Evolutionary conservation across 1,140 invertebrate genomes (phyloP).

Genomic region (Drosophila takahashii): DNA sequence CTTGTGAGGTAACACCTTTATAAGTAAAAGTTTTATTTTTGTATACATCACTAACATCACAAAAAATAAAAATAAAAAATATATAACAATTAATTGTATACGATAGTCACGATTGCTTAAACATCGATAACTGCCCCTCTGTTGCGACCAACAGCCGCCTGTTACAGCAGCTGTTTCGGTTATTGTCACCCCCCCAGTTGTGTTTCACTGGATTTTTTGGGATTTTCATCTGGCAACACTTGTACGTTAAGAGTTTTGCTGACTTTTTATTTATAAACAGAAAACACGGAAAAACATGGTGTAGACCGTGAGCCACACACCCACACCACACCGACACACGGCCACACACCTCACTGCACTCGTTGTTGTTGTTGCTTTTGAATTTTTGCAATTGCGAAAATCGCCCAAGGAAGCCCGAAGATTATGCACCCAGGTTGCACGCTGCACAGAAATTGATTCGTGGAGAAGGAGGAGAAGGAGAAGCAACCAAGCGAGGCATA

Average conservation of each 20-base stretch:
- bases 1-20: too few relatives aligned
- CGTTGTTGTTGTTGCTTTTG: conserved; percentile 17
- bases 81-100: neutral
- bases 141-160: conserved; percentile 8
- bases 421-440: conserved; percentile 42
- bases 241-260: conserved; percentile 31
- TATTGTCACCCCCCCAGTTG: conserved; percentile 27
- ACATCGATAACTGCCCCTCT: neutral
- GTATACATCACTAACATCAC: too few relatives aligned
- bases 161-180: conserved; percentile 40
- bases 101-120: neutral
- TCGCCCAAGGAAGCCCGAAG: conserved; percentile 12
- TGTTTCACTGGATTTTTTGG: neutral
- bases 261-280: conserved; percentile 55
- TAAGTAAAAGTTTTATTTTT: too few relatives aligned
- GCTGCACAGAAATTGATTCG: conserved; percentile 61
- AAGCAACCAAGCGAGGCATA: conserved; percentile 22
- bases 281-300: conserved; percentile 45
- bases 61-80: too few relatives aligned
- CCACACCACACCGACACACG: conserved; percentile 31
- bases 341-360: conserved; percentile 3
- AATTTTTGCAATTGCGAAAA: conserved; percentile 3
- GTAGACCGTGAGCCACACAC: conserved; percentile 29
- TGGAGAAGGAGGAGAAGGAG: conserved; percentile 23
- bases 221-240: too few relatives aligned